A percentile compares a stretch with the other conserved stretches of the same genome.
Evolutionary conservation across 2,888 invertebrate species (phyloP).

Genomic region (Pinctada fucata): DNA sequence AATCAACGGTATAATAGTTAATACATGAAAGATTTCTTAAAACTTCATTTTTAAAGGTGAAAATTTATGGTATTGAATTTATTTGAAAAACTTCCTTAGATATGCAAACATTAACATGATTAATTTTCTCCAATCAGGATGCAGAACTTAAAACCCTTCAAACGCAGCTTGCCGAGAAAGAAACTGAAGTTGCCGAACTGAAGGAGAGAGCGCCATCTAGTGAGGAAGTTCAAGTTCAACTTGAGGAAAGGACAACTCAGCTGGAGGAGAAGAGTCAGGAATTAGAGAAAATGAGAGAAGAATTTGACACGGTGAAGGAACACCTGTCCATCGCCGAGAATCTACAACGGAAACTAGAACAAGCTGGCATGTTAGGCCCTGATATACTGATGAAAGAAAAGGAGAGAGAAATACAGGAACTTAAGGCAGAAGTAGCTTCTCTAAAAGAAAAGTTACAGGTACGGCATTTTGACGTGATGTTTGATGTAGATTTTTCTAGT

Average conservation of each 20-base stretch:
- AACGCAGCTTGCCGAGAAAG: slow-evolving; percentile 31
- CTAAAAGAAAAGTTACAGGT: slow-evolving; percentile 41
- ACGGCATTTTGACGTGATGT: not conserved
- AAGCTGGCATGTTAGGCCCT: slow-evolving; percentile 36
- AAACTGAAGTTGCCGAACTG: slow-evolving; percentile 35
- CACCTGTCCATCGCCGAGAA: slow-evolving; percentile 41
- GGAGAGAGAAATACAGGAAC: slow-evolving; percentile 43
- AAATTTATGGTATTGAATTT: too few relatives aligned
- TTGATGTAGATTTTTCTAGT: not conserved
- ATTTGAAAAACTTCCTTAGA: too few relatives aligned
- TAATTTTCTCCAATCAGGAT: too few relatives aligned
- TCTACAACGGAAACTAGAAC: slow-evolving; percentile 37
- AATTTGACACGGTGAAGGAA: slow-evolving; percentile 46
- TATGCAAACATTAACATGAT: too few relatives aligned
- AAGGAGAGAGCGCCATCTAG: slow-evolving; percentile 31
- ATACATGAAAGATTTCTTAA: too few relatives aligned
- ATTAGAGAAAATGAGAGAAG: slow-evolving; percentile 34
- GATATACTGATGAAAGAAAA: slow-evolving; percentile 41
- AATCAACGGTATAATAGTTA: too few relatives aligned
- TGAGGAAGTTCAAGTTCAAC: slow-evolving; percentile 28
- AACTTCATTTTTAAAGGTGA: too few relatives aligned
- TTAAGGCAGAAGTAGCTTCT: slow-evolving; percentile 44
- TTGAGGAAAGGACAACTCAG: slow-evolving; percentile 27
- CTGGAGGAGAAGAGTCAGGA: slow-evolving; percentile 33
- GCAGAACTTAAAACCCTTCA: slow-evolving; percentile 5